Evolutionary conservation across 2,888 invertebrate genomes (phyloP).

Genomic region (Chymomyza amoena): DNA sequence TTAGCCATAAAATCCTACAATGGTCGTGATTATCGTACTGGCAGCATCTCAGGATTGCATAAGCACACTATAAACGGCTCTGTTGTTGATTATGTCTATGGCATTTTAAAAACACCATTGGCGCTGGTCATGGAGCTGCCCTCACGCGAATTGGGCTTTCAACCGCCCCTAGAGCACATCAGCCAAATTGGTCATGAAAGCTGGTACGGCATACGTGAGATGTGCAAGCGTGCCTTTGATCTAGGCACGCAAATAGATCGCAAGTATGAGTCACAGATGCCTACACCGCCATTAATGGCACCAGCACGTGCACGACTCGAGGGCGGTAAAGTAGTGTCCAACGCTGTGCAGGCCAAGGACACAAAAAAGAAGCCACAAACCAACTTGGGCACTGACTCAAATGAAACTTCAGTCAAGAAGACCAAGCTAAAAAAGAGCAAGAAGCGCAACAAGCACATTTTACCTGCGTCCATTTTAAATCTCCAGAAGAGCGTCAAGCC

Average conservation of each 20-base stretch:
- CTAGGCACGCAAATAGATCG: slow-evolving; percentile 50
- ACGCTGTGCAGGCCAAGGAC: background rate
- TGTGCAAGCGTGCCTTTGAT: slow-evolving; percentile 74
- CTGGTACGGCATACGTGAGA: slow-evolving; percentile 78
- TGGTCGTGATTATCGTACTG: slow-evolving; percentile 75
- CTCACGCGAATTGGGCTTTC: slow-evolving; percentile 75
- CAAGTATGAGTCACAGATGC: slow-evolving; percentile 32
- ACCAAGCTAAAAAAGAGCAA: slow-evolving; percentile 45
- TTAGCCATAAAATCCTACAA: slow-evolving; percentile 74
- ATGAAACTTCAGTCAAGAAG: slow-evolving; percentile 23
- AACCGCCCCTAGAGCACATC: slow-evolving; percentile 74
- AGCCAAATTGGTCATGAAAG: slow-evolving; percentile 75
- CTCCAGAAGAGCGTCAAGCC: slow-evolving; percentile 33
- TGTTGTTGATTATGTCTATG: slow-evolving; percentile 77
- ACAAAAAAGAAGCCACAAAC: background rate
- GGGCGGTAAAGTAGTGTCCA: background rate
- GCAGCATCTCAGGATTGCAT: slow-evolving; percentile 74
- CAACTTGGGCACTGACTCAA: background rate
- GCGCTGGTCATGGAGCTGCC: slow-evolving; percentile 78
- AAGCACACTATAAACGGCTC: slow-evolving; percentile 75
- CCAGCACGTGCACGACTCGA: background rate
- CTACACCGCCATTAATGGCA: background rate
- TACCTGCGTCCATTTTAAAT: slow-evolving; percentile 38
- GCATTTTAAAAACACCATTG: slow-evolving; percentile 72
- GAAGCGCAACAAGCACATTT: slow-evolving; percentile 44